phyloP scores from a whole-genome alignment of 2,888 invertebrate species.

The Acleris cristana region DNA sequence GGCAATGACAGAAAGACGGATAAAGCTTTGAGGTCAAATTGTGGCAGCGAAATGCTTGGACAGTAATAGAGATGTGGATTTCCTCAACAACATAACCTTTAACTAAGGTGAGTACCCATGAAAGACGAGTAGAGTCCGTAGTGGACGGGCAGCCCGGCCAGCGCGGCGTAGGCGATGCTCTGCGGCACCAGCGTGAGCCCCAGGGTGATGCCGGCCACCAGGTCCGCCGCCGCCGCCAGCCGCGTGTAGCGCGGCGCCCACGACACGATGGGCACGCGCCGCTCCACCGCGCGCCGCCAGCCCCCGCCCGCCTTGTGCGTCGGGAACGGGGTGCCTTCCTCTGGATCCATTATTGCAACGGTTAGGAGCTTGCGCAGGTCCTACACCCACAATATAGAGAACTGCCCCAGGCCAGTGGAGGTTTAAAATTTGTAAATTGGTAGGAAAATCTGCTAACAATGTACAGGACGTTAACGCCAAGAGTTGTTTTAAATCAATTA shows the following conservation, averaged over 20 bases:
- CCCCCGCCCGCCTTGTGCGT: constrained; percentile 35
- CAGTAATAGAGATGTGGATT: too few species aligned
- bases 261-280: constrained; percentile 79
- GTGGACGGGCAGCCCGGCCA: constrained; percentile 93
- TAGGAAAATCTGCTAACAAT: too few species aligned
- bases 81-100: too few species aligned
- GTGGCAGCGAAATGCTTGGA: too few species aligned
- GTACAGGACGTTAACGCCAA: too few species aligned
- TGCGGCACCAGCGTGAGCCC: constrained; percentile 97
- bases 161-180: constrained; percentile 94
- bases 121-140: constrained; percentile 97
- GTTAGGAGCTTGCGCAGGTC: not conserved
- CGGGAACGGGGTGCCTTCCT: constrained; percentile 48
- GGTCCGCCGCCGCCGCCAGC: constrained; percentile 88
- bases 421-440: too few species aligned
- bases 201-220: constrained; percentile 94
- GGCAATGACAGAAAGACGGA: too few species aligned
- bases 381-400: too few species aligned
- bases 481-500: not conserved
- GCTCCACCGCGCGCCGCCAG: constrained; percentile 48
- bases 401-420: too few species aligned
- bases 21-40: too few species aligned
- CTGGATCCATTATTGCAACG: constrained; percentile 47
- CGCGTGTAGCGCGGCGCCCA: constrained; percentile 89
- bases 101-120: constrained; percentile 83